Evolutionary conservation across 2,113 vertebrate genomes (phyloP).

Genomic region (Xenopus laevis): DNA sequence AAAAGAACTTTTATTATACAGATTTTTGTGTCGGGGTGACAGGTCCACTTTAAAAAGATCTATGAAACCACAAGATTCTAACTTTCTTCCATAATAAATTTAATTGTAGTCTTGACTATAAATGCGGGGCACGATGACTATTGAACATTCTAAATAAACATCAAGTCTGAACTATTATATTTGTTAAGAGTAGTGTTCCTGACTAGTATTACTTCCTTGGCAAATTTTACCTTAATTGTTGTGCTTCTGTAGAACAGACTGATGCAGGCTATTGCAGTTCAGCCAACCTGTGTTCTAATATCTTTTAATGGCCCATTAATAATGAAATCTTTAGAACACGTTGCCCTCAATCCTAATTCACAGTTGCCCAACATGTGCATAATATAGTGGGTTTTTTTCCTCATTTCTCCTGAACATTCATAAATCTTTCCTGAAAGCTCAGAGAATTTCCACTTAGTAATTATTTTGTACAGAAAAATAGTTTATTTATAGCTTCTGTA

Average conservation of each 20-base stretch:
- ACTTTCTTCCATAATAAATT: too few species aligned
- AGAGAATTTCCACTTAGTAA: background rate
- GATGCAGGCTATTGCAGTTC: slow-evolving; percentile 52
- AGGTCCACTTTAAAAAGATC: too few species aligned
- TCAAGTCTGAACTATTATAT: too few species aligned
- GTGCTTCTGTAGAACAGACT: slow-evolving; percentile 52
- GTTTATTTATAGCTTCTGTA: slow-evolving; percentile 15
- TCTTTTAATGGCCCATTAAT: slow-evolving; percentile 60
- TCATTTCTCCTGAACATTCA: slow-evolving; percentile 21
- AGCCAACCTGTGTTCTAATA: slow-evolving; percentile 60
- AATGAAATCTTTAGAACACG: slow-evolving; percentile 58
- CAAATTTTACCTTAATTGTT: slow-evolving; percentile 27
- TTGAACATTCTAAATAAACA: too few species aligned
- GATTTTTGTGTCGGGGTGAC: too few species aligned
- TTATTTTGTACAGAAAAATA: slow-evolving; percentile 42
- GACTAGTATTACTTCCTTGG: background rate
- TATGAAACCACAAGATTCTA: too few species aligned
- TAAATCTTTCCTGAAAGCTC: slow-evolving; percentile 24
- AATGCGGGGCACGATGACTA: too few species aligned
- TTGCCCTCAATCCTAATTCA: slow-evolving; percentile 57
- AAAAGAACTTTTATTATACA: too few species aligned
- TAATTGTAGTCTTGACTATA: too few species aligned
- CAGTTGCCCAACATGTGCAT: slow-evolving; percentile 48
- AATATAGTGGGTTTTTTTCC: slow-evolving; percentile 45
- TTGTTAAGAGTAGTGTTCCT: too few species aligned